These are phyloP conservation scores for Menura novaehollandiae DNA, from an alignment of 2,113 vertebrate species.

Conservation along the genomic window DNA sequence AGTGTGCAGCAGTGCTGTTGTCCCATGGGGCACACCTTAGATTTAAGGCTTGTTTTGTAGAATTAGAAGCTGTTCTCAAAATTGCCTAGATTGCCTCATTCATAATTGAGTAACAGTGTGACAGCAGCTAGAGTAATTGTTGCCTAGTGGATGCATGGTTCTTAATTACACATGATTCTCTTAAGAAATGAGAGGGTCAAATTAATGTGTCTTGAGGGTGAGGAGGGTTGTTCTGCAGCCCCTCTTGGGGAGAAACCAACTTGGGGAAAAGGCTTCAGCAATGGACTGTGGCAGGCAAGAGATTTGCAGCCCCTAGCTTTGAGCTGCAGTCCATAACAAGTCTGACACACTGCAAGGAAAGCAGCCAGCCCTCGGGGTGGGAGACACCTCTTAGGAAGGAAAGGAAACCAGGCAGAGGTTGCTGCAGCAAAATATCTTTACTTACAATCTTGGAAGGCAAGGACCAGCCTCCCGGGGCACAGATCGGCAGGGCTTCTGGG, in stretches of 20 bases:
- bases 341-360: neutral
- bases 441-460: neutral
- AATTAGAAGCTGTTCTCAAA: slow-evolving; percentile 13
- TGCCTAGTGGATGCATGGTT: neutral
- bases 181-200: neutral
- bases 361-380: neutral
- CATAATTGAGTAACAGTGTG: slow-evolving; percentile 26
- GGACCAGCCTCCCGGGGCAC: neutral
- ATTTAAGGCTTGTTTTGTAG: neutral
- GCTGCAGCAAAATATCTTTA: neutral
- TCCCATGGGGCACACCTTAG: neutral
- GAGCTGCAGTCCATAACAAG: neutral
- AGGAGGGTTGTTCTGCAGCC: neutral
- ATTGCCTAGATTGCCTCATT: slow-evolving; percentile 1
- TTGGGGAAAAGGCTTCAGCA: neutral
- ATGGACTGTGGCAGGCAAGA: neutral
- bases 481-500: neutral
- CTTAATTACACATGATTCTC: neutral
- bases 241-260: neutral
- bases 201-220: neutral
- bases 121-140: neutral
- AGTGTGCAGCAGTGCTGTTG: neutral
- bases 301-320: neutral
- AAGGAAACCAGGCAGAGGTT: neutral
- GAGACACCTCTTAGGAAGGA: neutral